Conservation (phyloP, 2,888 invertebrate species). For the Melieria picta region DNA sequence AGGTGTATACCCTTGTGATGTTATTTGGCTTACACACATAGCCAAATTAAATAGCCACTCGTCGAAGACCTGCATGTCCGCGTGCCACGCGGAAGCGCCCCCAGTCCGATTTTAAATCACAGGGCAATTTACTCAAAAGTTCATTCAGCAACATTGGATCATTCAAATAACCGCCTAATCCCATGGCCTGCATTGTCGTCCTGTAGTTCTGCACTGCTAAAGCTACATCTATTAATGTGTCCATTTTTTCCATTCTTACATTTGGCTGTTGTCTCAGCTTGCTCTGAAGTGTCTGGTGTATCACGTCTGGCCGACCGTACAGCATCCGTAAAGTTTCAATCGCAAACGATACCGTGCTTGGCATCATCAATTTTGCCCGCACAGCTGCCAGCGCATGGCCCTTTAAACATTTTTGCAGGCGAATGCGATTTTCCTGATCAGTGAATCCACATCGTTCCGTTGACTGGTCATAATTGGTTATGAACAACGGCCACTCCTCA, state of each 20-base stretch:
- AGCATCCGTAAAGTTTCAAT: conserved; percentile 18
- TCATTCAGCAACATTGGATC: conserved; percentile 30
- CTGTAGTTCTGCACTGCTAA: conserved; percentile 25
- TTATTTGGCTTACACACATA: conserved; percentile 1
- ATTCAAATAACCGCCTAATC: conserved; percentile 25
- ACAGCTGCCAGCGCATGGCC: conserved; percentile 18
- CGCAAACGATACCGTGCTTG: conserved; percentile 22
- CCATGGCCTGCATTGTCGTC: conserved; percentile 22
- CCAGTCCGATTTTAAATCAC: conserved; percentile 16
- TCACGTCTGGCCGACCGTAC: conserved; percentile 9
- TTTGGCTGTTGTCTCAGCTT: background rate
- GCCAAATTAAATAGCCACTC: conserved; percentile 5
- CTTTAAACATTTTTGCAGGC: conserved; percentile 24
- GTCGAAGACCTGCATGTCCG: background rate
- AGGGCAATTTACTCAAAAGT: conserved; percentile 19
- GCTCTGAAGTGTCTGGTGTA: conserved; percentile 16
- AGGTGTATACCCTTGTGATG: background rate
- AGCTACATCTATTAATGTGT: background rate
- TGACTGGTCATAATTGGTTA: conserved; percentile 28
- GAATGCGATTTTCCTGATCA: conserved; percentile 1
- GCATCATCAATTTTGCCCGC: conserved; percentile 32
- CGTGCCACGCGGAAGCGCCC: conserved; percentile 3
- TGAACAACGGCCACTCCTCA: conserved; percentile 29
- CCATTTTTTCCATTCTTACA: background rate
- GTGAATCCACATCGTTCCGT: conserved; percentile 27